Evolutionary conservation across 1,140 invertebrate species (phyloP), one percentile per base, ranked within the genome.

Genomic region (Papilio machaon): DNA sequence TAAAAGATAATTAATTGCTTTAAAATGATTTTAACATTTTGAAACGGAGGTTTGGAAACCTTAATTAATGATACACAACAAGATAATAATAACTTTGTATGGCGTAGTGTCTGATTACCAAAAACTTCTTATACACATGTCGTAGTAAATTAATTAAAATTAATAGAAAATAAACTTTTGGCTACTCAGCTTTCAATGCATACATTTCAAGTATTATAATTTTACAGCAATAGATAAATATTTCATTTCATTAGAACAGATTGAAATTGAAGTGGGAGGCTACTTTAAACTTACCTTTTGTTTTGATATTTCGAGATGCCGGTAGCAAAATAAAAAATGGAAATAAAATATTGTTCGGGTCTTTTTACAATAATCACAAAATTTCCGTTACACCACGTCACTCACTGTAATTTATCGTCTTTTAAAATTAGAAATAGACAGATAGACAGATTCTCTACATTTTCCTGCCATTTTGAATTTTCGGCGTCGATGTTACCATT

Each of bases 361-460:
- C 52, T 47, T 77, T 54, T 80, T 74, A 77, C 49, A 79, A 88
- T 89, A 87, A 85, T 86, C 86, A 89, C 86, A 84, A 76, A 83
- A 88, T 87, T 87, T 89, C 85, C 88, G 86, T 90, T 90, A 90
- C 88, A 90, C 89, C 91, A 92, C 92, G 91, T 90, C 92, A 94
- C 90, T 86, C 90, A 91, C 88, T 89, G 83, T 83, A 70, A 86
- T 90, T 87, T 88, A 90, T 86, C 86, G 85, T 86, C 80, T 85
- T 83, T 86, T 83, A 88, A 87, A 85, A 82, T 84, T 84, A 86
- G 82, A 88, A 87, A 86, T 86, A 88, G 82, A 85, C 75, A 83
- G 83, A 85, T 83, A 84, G 83, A 85, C 84, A 83, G 83, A 85
- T 81, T 85, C 85, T 84, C 74, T 81, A 85, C 87, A 88, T 82